Conservation (phyloP, 2,797 vertebrate genomes). For the Pteropus rufus region DNA sequence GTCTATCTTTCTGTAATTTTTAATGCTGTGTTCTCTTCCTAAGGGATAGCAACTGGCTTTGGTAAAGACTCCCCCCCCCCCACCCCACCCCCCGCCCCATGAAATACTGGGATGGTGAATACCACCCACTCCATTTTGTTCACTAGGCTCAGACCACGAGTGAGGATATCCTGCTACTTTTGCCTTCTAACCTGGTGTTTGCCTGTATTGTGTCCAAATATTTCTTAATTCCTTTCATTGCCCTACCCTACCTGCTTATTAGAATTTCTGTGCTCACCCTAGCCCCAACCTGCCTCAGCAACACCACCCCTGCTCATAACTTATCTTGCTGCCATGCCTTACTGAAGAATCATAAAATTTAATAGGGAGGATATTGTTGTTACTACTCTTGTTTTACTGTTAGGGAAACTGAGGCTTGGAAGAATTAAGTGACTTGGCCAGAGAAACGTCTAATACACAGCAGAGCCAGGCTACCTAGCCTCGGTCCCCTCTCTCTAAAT, state of each 20-base stretch:
- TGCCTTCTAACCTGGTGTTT: not conserved
- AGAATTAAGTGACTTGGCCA: not conserved
- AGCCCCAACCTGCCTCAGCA: not conserved
- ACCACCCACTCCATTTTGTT: not conserved
- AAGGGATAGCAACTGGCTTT: not conserved
- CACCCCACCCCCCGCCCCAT: not conserved
- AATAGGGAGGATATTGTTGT: not conserved
- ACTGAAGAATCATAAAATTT: not conserved
- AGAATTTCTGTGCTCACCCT: conserved; percentile 18
- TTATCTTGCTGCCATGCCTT: not conserved
- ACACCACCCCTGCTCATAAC: not conserved
- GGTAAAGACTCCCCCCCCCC: not conserved
- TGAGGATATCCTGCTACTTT: not conserved
- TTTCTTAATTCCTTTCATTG: not conserved
- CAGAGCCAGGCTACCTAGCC: not conserved
- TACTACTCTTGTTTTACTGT: not conserved
- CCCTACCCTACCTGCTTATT: not conserved
- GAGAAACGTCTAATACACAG: not conserved
- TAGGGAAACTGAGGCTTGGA: not conserved
- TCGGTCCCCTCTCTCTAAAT: not conserved
- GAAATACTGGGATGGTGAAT: not conserved
- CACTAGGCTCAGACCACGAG: not conserved
- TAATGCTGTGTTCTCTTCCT: not conserved
- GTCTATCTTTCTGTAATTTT: not conserved
- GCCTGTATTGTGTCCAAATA: not conserved